Evolutionary conservation across 2,888 invertebrate species (phyloP), one percentile per base, ranked within the genome.

Genomic region (Agrotis clavis): DNA sequence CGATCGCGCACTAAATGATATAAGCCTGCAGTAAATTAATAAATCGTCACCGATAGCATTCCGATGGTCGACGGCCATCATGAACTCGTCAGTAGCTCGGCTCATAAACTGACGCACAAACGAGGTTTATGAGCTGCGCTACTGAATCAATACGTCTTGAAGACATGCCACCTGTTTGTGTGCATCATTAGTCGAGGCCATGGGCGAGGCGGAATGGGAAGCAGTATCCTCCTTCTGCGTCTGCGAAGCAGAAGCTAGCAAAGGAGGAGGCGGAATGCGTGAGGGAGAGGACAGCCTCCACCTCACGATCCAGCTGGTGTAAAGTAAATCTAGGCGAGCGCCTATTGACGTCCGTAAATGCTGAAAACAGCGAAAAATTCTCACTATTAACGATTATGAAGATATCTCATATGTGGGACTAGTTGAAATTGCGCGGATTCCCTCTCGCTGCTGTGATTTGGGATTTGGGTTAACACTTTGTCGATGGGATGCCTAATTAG

Each of bases 11-110:
- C 30, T 59, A 18, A 53, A 67, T 72, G 51, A 56, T 67, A 50
- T 60, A 66, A 64, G 48, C 16, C 53, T 57, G 54, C 59, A 63
- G 59, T 74, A 35, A 67, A 74, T 70, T 54, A 77, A 65, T 65
- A 71, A 75, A 72, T 75, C 65, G 71, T 74, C 80, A 73, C 60
- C 50, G 77, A 83, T 73, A 74, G 64, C 64, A 71, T 56, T 64
- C 70, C 59, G 64, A 47, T 48, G 53, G 51, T 19, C 59, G 64
- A 47, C 45, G 53, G 48, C 21, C 18, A n/a, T 30, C 62, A 71
- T 51, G 56, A 50, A 30, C 41, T 41, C 11, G 11, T 41, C 41
- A 63, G 74, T 25, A 60, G 67, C 59, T 65, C 71, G 45, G 16
- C 35, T 67, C 61, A n/a, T 53, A 56, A 64, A 45, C 50, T 57